Percentiles rank a stretch among this genome's conserved stretches.
phyloP scores from a whole-genome alignment of 2,888 invertebrate genomes.

The Ennomos quercinarius region DNA sequence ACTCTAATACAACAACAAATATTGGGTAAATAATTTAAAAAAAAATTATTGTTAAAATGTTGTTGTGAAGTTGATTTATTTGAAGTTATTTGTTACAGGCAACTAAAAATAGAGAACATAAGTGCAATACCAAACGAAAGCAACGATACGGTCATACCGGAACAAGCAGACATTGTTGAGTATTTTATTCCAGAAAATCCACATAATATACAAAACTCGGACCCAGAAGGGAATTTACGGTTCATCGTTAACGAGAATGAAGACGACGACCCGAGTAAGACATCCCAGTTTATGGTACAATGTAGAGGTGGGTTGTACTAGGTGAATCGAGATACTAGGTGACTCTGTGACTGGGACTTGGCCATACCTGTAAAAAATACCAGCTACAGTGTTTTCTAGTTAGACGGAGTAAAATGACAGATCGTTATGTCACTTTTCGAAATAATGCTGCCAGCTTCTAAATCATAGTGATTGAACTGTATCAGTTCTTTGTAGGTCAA shows the following conservation, averaged over 20 bases:
- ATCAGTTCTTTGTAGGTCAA: too few species aligned
- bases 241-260: conserved; percentile 1
- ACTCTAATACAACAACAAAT: neutral
- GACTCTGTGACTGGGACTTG: too few species aligned
- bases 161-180: conserved; percentile 7
- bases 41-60: too few species aligned
- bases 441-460: too few species aligned
- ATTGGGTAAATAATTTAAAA: conserved; percentile 24
- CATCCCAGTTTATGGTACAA: neutral
- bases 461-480: too few species aligned
- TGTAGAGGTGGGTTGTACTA: too few species aligned
- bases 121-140: conserved; percentile 9
- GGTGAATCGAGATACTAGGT: too few species aligned
- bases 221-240: conserved; percentile 1
- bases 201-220: neutral
- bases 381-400: too few species aligned
- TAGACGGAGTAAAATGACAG: too few species aligned
- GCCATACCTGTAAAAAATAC: too few species aligned
- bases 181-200: conserved; percentile 8
- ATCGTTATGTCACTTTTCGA: too few species aligned
- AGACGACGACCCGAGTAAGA: conserved; percentile 9
- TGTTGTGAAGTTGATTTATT: neutral
- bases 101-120: conserved; percentile 18
- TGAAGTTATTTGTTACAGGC: conserved; percentile 17
- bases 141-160: neutral